Evolutionary conservation across 1,140 invertebrate genomes (phyloP), one percentile per base, ranked within the genome.

Genomic region (Solenopsis invicta): DNA sequence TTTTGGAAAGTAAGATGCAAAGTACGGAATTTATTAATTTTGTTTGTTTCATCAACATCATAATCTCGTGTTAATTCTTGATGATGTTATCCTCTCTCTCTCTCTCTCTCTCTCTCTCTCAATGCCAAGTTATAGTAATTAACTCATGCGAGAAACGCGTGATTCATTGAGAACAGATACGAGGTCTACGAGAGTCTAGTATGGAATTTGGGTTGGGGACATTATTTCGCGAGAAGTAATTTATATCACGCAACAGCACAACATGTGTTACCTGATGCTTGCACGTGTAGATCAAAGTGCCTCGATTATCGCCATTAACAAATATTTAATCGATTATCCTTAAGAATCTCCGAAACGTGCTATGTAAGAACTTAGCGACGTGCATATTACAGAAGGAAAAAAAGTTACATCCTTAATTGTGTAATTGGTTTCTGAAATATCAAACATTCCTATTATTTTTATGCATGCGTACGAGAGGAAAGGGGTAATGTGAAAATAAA

Each of bases 141-240:
- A 78, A 78, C 29, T 5, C 24, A 4, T 34, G n/a, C 16, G 9
- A 45, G 21, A 61, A 45, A 50, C 8, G 24, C 12, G 29, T 78
- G 61, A 78, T 78, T 78, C 18, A 50, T 52, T 18, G 41, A n/a
- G 24, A 78, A 78, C 12, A 67, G 76, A 80, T 16, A 50, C 61
- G 45, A 52, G 45, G n/a, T 52, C 45, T 80, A 67, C 8, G 29
- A 78, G 29, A 67, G 18, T 67, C 4, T 52, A 80, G 24, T 80
- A 41, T 80, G 61, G 62, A 80, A 67, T 80, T 80, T 80, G 18
- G 54, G 54, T 76, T 75, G 72, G 16, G 41, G 37, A 64, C 75
- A 1, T 66, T 78, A 48, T 66, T 78, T 78, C 18, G 24, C 45
- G 61, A 66, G 45, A 78, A 77, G 5, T 64, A 1, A 67, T 80